Evolutionary conservation across 2,113 vertebrate species (phyloP).

Genomic region (Leucopsar rothschildi): DNA sequence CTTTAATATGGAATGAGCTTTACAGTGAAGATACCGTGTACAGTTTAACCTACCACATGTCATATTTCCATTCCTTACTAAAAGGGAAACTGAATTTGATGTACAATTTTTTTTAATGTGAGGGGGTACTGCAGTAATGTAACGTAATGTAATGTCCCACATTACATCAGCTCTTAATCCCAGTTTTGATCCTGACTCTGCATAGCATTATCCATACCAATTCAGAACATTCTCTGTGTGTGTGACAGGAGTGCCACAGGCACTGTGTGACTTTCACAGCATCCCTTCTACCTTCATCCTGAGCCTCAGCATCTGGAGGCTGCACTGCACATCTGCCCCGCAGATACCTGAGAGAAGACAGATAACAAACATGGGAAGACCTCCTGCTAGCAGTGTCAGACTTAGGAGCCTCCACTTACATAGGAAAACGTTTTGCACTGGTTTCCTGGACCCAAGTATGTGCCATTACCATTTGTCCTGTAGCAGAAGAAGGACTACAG

Average conservation of each 20-base stretch:
- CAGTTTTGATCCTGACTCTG: neutral
- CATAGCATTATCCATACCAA: neutral
- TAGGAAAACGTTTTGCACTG: neutral
- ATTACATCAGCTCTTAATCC: neutral
- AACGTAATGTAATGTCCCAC: neutral
- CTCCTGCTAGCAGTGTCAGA: neutral
- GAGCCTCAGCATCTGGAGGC: neutral
- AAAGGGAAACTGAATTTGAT: neutral
- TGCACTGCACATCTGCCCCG: neutral
- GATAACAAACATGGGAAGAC: neutral
- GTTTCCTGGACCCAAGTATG: neutral
- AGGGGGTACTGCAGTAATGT: neutral
- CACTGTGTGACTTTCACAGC: neutral
- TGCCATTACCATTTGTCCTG: neutral
- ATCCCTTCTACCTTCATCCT: fast-evolving
- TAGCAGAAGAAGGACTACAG: neutral
- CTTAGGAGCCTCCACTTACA: neutral
- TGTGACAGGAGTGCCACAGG: neutral
- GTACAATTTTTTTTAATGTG: neutral
- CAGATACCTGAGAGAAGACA: neutral
- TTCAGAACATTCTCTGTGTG: neutral
- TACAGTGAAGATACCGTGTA: neutral
- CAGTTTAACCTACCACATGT: neutral
- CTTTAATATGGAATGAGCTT: neutral
- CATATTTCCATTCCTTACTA: neutral